These are phyloP conservation scores for Cerceris ruficornis DNA, from an alignment of 2,888 invertebrate species.

Conservation along the genomic window DNA sequence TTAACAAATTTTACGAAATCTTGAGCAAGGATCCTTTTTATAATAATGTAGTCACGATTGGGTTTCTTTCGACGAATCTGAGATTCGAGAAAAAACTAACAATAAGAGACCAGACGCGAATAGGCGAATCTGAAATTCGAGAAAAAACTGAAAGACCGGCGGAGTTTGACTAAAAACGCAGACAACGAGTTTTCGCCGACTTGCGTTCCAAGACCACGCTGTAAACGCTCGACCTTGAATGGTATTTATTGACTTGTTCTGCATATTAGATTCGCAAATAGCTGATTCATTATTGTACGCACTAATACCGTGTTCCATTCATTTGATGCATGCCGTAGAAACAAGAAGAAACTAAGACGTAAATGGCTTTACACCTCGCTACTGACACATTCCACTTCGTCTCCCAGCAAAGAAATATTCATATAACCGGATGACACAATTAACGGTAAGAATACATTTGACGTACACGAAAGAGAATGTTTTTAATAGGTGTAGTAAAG, in stretches of 20 bases:
- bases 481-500: too few relatives aligned
- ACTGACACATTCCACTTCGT: not conserved
- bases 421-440: too few relatives aligned
- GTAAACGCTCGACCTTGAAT: slow-evolving; percentile 57
- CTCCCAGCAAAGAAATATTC: too few relatives aligned
- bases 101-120: not conserved
- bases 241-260: slow-evolving; percentile 64
- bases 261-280: slow-evolving; percentile 63
- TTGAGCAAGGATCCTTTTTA: too few relatives aligned
- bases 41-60: too few relatives aligned
- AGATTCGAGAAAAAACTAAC: too few relatives aligned
- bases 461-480: too few relatives aligned
- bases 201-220: slow-evolving; percentile 28
- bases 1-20: too few relatives aligned
- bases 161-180: slow-evolving; percentile 14
- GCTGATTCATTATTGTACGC: slow-evolving; percentile 60
- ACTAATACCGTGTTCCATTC: slow-evolving; percentile 52
- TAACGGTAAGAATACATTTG: too few relatives aligned
- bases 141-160: slow-evolving; percentile 3
- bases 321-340: slow-evolving; percentile 28
- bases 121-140: not conserved
- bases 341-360: too few relatives aligned
- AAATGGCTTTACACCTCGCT: slow-evolving; percentile 1
- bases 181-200: slow-evolving; percentile 19
- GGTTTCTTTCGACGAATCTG: too few relatives aligned